Base-by-base conservation (phyloP, 2,888 invertebrate species). In the Sclerodermus sp. region DNA sequence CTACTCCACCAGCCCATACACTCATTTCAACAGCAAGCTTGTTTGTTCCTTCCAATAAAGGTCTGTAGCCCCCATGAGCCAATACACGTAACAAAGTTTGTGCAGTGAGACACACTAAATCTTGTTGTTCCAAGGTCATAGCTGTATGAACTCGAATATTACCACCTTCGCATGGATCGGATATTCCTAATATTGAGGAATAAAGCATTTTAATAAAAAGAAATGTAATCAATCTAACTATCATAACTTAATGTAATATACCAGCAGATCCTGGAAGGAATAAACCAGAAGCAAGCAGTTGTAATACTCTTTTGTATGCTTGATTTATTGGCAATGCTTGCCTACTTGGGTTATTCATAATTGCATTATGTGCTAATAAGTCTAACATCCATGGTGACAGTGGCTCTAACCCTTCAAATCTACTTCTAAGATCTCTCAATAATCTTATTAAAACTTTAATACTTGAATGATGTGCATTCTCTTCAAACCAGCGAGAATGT, bases 401-500 rank as follows among this genome's bases (percentile, higher is more conserved):
- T 1, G 95, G 90, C 53, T 91, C 87, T 52, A 98, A 87, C 0
- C 96, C 96, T 56, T 90, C 86, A 80, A 95, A 97, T 13, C 98
- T 85, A 45, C 86, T 86, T 65, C 92, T 87, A 68, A 98, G 84
- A 81, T 98, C 98, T 55, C 96, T 86, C n/a, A 99, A 81, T 17
- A 99, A 83, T 1, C 98, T 87, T 63, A 98, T 96, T 12, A 99
- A 80, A 5, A 93, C 93, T 83, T 96, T 96, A 53, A 97, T 94
- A 16, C 94, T 94, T 4, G 96, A 96, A 78, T 97, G 96, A 74
- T 93, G 95, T 0, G 95, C 96, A 72, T 96, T 96, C 77, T 97
- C 97, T 74, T 97, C 97, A 77, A 97, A 97, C 98, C 98, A 99
- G 23, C 96, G 87, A 51, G 94, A 92, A 79, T 98, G 98, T 18